phyloP scores from a whole-genome alignment of 2,888 invertebrate species.

The Acleris sparsana region DNA sequence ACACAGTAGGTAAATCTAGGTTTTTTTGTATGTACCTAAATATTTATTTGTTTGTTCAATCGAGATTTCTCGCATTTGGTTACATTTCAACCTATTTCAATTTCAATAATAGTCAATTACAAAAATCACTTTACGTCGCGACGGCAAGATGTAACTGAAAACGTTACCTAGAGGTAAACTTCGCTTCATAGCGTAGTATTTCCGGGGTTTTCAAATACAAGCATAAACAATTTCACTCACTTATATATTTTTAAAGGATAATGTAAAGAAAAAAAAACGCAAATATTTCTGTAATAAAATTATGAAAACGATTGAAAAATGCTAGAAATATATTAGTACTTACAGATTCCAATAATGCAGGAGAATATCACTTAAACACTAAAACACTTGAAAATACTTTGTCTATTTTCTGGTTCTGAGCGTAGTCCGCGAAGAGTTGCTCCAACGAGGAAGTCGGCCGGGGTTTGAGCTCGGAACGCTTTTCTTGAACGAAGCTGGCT shows the following conservation, averaged over 20 bases:
- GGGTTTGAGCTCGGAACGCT: constrained; percentile 49
- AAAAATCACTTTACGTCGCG: not conserved
- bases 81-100: not conserved
- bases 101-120: not conserved
- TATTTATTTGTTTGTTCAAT: too few species aligned
- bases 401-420: not conserved
- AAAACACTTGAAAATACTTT: not conserved
- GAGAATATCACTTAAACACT: constrained; percentile 8
- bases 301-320: too few species aligned
- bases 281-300: not conserved
- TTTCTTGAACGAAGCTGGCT: constrained; percentile 55
- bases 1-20: too few species aligned
- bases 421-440: constrained; percentile 41
- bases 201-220: not conserved
- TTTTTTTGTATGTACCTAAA: too few species aligned
- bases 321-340: too few species aligned
- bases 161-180: not conserved
- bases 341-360: not conserved
- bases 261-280: too few species aligned
- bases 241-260: too few species aligned
- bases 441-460: constrained; percentile 61
- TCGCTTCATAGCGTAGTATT: not conserved
- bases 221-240: not conserved
- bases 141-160: constrained; percentile 3
- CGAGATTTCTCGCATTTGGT: too few species aligned